These are phyloP conservation scores for Parauchenoglanis punctatus DNA, from an alignment of 2,797 vertebrate genomes.

Conservation along the genomic window DNA sequence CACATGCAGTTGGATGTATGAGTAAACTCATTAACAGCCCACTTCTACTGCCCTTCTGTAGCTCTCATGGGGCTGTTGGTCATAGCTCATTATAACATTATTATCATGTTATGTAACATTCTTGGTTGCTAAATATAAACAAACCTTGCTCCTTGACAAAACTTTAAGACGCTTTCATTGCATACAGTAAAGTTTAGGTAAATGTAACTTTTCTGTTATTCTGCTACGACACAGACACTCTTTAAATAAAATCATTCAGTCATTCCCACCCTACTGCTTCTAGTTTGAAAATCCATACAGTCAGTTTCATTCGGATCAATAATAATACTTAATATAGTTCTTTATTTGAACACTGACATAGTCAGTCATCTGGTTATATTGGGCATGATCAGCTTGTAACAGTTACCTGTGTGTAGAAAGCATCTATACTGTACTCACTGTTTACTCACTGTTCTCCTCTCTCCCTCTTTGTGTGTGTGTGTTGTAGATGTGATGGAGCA, in stretches of 20 bases:
- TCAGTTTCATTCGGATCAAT: neutral
- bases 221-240: neutral
- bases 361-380: neutral
- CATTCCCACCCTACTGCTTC: neutral
- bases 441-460: neutral
- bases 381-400: neutral
- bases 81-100: slow-evolving; percentile 34
- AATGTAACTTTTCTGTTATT: neutral
- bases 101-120: slow-evolving; percentile 28
- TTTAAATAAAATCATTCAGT: slow-evolving; percentile 1
- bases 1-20: slow-evolving; percentile 18
- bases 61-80: neutral
- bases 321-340: neutral
- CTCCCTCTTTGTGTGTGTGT: slow-evolving; percentile 46
- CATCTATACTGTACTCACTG: neutral
- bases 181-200: neutral
- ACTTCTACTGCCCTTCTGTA: slow-evolving; percentile 10
- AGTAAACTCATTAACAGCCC: slow-evolving; percentile 20
- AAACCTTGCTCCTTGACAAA: neutral
- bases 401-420: neutral
- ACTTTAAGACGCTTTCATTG: neutral
- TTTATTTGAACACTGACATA: neutral
- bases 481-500: slow-evolving; percentile 87
- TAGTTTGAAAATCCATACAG: neutral
- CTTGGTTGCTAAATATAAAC: slow-evolving; percentile 13